Evolutionary conservation across 2,113 vertebrate species (phyloP), one percentile per base, ranked within the genome.

Genomic region (Mus pahari): DNA sequence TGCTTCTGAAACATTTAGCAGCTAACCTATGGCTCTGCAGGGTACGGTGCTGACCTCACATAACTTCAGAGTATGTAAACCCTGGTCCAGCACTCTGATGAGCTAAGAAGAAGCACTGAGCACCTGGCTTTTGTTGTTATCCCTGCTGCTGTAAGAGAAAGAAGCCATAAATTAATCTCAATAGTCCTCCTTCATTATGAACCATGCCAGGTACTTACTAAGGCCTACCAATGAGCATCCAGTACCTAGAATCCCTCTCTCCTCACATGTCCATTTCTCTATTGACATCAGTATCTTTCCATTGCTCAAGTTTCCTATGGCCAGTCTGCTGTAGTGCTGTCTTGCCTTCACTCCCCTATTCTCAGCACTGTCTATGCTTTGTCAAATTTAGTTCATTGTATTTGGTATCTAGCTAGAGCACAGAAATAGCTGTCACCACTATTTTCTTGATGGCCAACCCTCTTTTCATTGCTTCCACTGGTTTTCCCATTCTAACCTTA

Each of bases 221-320:
- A 31, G 1, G 5, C 4, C 26, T 58, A 17, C 7, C 9, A 22
- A 4, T 8, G 39, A 74, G n/a, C 11, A 11, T 3, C 4, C 42
- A 26, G 8, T 3, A 45, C 75, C 28, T 0, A 19, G 33, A 45
- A 17, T 33, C 48, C 42, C 16, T 70, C 53, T 42, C 0, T 42
- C 24, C 36, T 36, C 42, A 36, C n/a, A 3, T 66, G 3, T 9
- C 0, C 24, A n/a, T 48, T 77, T 70, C 53, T 89, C 19, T 60
- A 31, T 9, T 1, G 10, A 64, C 22, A 64, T n/a, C 58, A 13
- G 10, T 16, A 3, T 66, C 26, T 62, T 50, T 53, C 62, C 45
- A 14, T 20, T 8, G n/a, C 64, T 48, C n/a, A 89, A 33, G 22
- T 31, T 53, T 71, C 33, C 50, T 13, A 28, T 22, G 24, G 10